phyloP scores from a whole-genome alignment of 2,113 vertebrate species.

The Hippolais icterina region DNA sequence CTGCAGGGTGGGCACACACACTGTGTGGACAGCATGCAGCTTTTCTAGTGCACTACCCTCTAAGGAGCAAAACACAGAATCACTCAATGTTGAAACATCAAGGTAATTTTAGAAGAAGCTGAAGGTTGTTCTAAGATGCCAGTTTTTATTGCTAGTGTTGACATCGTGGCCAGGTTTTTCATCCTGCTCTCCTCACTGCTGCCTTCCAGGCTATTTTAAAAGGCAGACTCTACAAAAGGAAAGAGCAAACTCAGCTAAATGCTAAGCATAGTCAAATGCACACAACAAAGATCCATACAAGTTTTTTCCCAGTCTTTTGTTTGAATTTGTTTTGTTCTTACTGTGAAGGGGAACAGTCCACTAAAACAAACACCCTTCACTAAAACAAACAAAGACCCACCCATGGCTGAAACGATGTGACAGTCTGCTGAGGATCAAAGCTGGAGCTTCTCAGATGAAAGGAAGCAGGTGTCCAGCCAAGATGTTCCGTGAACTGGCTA shows the following conservation, averaged over 20 bases:
- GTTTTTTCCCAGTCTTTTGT: not conserved
- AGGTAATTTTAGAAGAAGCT: not conserved
- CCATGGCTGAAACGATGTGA: not conserved
- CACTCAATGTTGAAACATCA: not conserved
- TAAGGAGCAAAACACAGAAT: not conserved
- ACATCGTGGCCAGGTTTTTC: rapidly evolving
- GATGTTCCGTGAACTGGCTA: not conserved
- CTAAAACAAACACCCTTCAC: not conserved
- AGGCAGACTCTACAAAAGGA: not conserved
- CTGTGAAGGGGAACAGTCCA: not conserved
- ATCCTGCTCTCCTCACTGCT: not conserved
- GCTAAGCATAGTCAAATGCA: not conserved
- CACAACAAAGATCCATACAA: not conserved
- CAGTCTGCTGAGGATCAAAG: not conserved
- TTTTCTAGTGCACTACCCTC: not conserved
- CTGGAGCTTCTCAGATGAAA: not conserved
- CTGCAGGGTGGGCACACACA: not conserved
- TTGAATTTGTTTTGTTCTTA: not conserved
- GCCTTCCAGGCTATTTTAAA: not conserved
- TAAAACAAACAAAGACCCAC: not conserved
- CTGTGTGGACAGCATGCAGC: not conserved
- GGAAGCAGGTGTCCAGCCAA: not conserved
- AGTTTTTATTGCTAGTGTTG: not conserved
- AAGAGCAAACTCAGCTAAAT: not conserved
- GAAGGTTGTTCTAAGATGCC: not conserved